Conservation (phyloP, 2,888 invertebrate species). For the Nemoura dubitans region DNA sequence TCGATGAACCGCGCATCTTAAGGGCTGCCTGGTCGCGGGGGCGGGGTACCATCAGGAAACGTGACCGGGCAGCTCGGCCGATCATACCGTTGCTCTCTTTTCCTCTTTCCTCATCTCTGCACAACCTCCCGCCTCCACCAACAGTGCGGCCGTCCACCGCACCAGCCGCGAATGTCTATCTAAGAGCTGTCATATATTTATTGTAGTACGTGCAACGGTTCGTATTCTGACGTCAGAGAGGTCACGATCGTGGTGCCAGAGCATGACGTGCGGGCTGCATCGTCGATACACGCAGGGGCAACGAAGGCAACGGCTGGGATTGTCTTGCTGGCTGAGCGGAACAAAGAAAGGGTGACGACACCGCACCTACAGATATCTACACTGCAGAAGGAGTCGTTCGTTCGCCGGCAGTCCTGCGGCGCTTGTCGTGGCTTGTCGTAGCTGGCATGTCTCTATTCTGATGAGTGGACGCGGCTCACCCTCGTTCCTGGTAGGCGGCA, state of each 20-base stretch:
- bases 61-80: not conserved
- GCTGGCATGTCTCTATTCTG: not conserved
- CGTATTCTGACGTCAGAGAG: slow-evolving; percentile 20
- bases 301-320: not conserved
- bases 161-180: not conserved
- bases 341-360: slow-evolving; percentile 12
- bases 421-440: not conserved
- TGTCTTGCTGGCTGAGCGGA: not conserved
- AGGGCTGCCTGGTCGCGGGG: not conserved
- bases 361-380: not conserved
- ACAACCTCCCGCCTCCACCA: not conserved
- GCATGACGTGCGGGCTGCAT: not conserved
- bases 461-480: not conserved
- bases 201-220: slow-evolving; percentile 23
- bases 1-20: not conserved
- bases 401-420: not conserved
- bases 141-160: not conserved
- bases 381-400: not conserved
- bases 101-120: not conserved
- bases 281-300: not conserved
- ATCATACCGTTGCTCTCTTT: not conserved
- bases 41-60: not conserved
- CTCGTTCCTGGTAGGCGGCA: not conserved
- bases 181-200: not conserved
- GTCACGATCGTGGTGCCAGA: not conserved